Evolutionary conservation across 2,888 invertebrate genomes (phyloP).

Genomic region (Lithophane semibrunnea): DNA sequence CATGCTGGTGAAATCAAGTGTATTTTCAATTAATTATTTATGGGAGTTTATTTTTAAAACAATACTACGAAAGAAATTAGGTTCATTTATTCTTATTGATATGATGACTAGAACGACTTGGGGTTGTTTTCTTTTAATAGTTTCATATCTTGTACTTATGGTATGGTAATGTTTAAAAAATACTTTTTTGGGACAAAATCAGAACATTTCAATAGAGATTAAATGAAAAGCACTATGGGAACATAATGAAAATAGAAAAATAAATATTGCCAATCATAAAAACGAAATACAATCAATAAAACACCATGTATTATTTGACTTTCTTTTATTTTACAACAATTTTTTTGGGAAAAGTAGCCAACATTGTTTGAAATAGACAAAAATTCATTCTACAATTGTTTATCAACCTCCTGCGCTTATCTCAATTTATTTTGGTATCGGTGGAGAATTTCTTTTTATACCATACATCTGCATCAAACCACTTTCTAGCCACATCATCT

Average conservation of each 20-base stretch:
- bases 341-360: neutral
- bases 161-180: neutral
- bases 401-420: neutral
- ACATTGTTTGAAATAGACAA: slow-evolving; percentile 14
- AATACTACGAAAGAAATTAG: neutral
- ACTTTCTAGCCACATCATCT: neutral
- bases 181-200: too few species aligned
- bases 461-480: neutral
- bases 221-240: neutral
- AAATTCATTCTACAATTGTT: neutral
- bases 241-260: neutral
- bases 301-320: neutral
- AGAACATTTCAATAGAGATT: neutral
- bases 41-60: slow-evolving; percentile 35
- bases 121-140: neutral
- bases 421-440: neutral
- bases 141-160: too few species aligned
- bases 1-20: slow-evolving; percentile 65
- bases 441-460: neutral
- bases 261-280: slow-evolving; percentile 6
- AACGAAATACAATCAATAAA: slow-evolving; percentile 26
- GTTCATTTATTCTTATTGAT: neutral
- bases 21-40: slow-evolving; percentile 45
- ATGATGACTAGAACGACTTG: neutral
- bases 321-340: slow-evolving; percentile 13